Evolutionary conservation across 2,113 vertebrate genomes (phyloP), one percentile per base, ranked within the genome.

Genomic region (Epinephelus lanceolatus): DNA sequence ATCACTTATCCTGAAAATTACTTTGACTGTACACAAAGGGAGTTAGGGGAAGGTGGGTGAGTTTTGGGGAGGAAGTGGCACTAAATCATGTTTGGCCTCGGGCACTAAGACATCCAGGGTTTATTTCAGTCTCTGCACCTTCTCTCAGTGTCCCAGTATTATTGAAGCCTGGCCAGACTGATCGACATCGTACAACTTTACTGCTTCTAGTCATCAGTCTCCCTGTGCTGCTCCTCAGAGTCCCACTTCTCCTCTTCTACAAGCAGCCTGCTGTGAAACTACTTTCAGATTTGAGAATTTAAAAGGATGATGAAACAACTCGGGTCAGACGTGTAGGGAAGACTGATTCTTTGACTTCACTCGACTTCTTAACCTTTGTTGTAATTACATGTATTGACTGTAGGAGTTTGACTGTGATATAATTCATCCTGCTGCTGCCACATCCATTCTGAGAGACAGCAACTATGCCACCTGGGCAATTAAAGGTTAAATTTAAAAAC

Each of bases 401-500:
- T 5, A n/a, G 12, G 37, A 15, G 5, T 65, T 25, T 71, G 52
- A 17, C 14, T 8, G 27, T 45, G 42, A 12, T 45, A 45, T 45
- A 12, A 6, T 42, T 9, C 2, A 6, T 62, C 17, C 53, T 5
- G 63, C 60, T 77, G 51, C 40, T 42, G 27, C 40, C 61, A 0
- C 59, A 6, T 47, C 67, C 25, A 42, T 23, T 30, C 18, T 30
- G 53, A 42, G 15, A n/a, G 55, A 33, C 13, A 49, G 59, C 30
- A 40, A 37, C 10, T 5, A 6, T 8, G 10, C 0, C 37, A 76
- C 47, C 57, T 23, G 23, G 55, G 17, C 75, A 53, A 19, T 52
- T 11, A 76, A 33, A 76, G 85, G 84, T 85, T 69, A 66, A 78
- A 37, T 23, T 8, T 71, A 71, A 55, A 19, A 10, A 25, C 21